phyloP scores from a whole-genome alignment of 1,140 invertebrate genomes.

The Leptoteleia sp. region DNA sequence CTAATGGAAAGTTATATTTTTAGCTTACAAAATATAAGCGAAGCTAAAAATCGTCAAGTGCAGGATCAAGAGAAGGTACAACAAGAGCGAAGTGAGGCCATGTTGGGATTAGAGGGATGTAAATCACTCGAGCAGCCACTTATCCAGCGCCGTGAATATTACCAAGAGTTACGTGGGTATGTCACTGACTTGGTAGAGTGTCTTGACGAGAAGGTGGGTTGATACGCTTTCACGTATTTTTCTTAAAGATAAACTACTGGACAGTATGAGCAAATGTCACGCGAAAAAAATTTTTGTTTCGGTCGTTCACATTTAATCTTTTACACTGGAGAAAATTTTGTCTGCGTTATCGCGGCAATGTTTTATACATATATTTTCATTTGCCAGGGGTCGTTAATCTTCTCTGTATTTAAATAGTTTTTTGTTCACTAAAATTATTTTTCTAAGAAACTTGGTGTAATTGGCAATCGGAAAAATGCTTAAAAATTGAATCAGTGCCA shows the following conservation, averaged over 20 bases:
- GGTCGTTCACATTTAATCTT: background rate
- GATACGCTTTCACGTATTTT: slow-evolving; percentile 79
- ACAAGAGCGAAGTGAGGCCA: slow-evolving; percentile 84
- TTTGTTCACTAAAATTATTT: slow-evolving; percentile 33
- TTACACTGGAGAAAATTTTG: background rate
- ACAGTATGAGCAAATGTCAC: slow-evolving; percentile 10
- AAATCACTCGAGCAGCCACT: slow-evolving; percentile 85
- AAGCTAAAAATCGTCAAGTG: slow-evolving; percentile 83
- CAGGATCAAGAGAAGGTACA: slow-evolving; percentile 80
- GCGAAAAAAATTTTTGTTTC: slow-evolving; percentile 24
- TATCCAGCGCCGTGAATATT: slow-evolving; percentile 92
- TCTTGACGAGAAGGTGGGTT: slow-evolving; percentile 93
- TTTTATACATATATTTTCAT: slow-evolving; percentile 46
- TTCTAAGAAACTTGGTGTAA: slow-evolving; percentile 30
- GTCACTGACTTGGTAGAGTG: slow-evolving; percentile 98
- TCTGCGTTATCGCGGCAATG: background rate
- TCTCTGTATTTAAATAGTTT: slow-evolving; percentile 74
- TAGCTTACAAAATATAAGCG: slow-evolving; percentile 83
- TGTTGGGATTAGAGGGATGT: slow-evolving; percentile 83
- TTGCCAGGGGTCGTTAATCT: slow-evolving; percentile 78
- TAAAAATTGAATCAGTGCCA: background rate
- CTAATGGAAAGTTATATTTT: no score
- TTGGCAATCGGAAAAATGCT: slow-evolving; percentile 27
- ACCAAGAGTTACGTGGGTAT: slow-evolving; percentile 97
- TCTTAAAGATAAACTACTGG: slow-evolving; percentile 58